Evolutionary conservation across 2,113 vertebrate species (phyloP), one percentile per base, ranked within the genome.

Genomic region (Rousettus leschenaultii): DNA sequence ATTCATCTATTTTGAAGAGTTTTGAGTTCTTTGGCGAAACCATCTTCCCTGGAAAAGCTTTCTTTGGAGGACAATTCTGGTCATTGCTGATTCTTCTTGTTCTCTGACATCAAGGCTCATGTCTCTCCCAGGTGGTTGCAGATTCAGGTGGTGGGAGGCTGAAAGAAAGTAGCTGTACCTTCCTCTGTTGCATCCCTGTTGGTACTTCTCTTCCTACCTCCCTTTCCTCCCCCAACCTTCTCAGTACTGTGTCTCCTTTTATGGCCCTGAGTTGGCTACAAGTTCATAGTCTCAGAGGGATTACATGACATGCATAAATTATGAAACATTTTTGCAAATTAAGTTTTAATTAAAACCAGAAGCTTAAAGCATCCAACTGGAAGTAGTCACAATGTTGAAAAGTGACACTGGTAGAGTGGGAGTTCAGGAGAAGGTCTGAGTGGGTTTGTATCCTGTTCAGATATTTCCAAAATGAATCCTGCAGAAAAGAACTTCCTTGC

Each of bases 321-420:
- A 97, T 97, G 96, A 96, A 96, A 96, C 95, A 92, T 95, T 97
- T 98, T 96, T 93, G 83, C 93, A 97, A 97, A 97, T 98, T 97
- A 98, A 96, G 91, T 97, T 97, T 97, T 98, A 98, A 98, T 97
- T 98, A 97, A 96, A 98, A 97, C 95, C 97, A 98, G 94, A 93
- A 90, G 88, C 33, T 88, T 75, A 92, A 71, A 93, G 71, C 77
- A 97, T 97, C 86, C 93, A 96, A 97, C 94, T 97, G 96, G 94
- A 98, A 95, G 95, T 95, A 93, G 94, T 97, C 96, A 86, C 86
- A 91, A 88, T 80, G 97, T 89, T 97, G 97, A 97, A 97, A 97
- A 97, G 97, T 95, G 95, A 97, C 96, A 78, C 86, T 84, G 91
- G 94, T 75, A n/a, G 89, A 86, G 35, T 95, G 97, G 97, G 97